Evolutionary conservation across 2,113 vertebrate genomes (phyloP).

Genomic region (Pelecanoides urinatrix): DNA sequence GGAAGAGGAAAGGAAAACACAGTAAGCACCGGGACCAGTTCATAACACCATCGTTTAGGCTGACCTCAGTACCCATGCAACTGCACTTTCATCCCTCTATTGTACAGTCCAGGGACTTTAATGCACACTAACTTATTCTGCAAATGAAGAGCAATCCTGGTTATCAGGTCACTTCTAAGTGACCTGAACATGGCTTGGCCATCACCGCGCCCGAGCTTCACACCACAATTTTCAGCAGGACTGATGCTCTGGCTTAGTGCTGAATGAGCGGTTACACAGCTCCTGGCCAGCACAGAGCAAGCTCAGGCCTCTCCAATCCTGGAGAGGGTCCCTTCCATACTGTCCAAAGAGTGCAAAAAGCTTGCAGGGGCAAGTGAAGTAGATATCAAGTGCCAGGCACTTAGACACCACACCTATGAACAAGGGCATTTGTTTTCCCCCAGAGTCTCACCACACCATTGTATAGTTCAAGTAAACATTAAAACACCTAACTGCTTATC

Average conservation of each 20-base stretch:
- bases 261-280: not conserved
- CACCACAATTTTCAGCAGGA: not conserved
- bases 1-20: not conserved
- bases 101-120: not conserved
- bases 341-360: not conserved
- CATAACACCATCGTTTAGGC: too few relatives aligned
- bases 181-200: not conserved
- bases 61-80: not conserved
- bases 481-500: not conserved
- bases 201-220: not conserved
- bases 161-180: not conserved
- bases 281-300: not conserved
- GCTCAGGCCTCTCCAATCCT: not conserved
- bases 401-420: not conserved
- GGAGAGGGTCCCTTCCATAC: not conserved
- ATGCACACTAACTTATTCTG: not conserved
- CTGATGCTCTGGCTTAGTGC: not conserved
- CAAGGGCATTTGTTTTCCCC: accelerated
- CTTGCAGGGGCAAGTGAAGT: not conserved
- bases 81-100: not conserved
- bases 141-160: not conserved
- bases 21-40: accelerated
- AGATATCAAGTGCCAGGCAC: not conserved
- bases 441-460: not conserved
- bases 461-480: not conserved